Base-by-base conservation (phyloP, 2,888 invertebrate genomes). In the Ephialtes manifestator region DNA sequence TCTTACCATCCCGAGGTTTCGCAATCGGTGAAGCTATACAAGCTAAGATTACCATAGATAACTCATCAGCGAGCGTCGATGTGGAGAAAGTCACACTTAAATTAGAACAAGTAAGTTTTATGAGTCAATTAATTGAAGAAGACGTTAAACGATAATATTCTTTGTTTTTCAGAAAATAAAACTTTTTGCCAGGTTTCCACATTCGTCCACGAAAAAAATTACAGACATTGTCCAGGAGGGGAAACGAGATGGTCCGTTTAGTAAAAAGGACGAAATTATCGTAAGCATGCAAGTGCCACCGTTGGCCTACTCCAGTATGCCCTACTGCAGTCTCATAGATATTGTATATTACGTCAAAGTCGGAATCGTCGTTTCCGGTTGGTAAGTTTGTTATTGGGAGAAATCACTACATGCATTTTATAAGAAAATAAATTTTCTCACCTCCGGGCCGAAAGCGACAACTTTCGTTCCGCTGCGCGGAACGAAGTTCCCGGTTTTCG, bases 11-110 rank as follows among this genome's bases (percentile, higher is more conserved):
- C 53, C 95, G 95, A 0, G 97, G 97, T 0, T 97, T 96, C 92
- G 96, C 97, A 63, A 96, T 97, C 3, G 97, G 97, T 0, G 97
- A 97, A 94, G 94, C 95, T 46, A 96, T 97, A 18, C 31, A 70
- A 48, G 86, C 89, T 7, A 86, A 85, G 28, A 86, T 91, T 3
- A 87, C 89, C 43, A 84, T 90, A 0, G 85, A 89, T 71, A 91
- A 91, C 75, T 51, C 65, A 13, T 89, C 89, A 13, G 78, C 68
- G 7, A 72, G 51, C 28, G 84, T 87, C 13, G 77, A 81, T 3
- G 82, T 91, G 4, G 67, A 46, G 1, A 81, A 74, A 51, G 67
- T 90, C n/a, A 83, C 72, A 43, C 63, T 88, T 7, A 28, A 46
- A 15, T 55, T 89, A 55, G 58, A 85, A 74, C 83, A 86, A 72